Evolutionary conservation across 2,888 invertebrate species (phyloP).

Genomic region (Lepeophtheirus nordmannii): DNA sequence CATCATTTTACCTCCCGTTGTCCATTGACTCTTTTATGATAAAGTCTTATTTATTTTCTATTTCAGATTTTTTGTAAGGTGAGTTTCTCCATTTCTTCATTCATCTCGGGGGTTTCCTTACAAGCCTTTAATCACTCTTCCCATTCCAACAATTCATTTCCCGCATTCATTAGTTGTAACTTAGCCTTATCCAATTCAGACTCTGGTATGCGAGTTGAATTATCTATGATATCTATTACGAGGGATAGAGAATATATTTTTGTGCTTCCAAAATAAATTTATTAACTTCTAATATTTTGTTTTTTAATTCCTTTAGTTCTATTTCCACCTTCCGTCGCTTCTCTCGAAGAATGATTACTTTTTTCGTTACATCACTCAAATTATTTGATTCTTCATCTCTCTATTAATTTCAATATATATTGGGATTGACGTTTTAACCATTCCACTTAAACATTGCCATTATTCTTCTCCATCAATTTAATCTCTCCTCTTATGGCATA

Average conservation of each 20-base stretch:
- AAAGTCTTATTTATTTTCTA: not conserved
- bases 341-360: not conserved
- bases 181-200: not conserved
- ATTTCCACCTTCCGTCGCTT: not conserved
- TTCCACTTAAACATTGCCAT: not conserved
- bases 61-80: not conserved
- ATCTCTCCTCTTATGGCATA: not conserved
- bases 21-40: not conserved
- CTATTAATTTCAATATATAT: not conserved
- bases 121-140: not conserved
- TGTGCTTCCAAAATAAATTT: not conserved
- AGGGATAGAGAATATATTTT: not conserved
- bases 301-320: not conserved
- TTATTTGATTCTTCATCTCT: not conserved
- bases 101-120: not conserved
- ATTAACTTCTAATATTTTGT: not conserved
- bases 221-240: not conserved
- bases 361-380: not conserved
- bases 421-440: not conserved
- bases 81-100: not conserved
- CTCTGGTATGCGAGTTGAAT: not conserved
- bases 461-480: not conserved
- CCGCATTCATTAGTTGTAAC: not conserved
- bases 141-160: not conserved
- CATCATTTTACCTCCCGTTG: not conserved